These are phyloP conservation scores for Eupithecia tripunctaria DNA, from an alignment of 2,888 invertebrate genomes.

Conservation along the genomic window DNA sequence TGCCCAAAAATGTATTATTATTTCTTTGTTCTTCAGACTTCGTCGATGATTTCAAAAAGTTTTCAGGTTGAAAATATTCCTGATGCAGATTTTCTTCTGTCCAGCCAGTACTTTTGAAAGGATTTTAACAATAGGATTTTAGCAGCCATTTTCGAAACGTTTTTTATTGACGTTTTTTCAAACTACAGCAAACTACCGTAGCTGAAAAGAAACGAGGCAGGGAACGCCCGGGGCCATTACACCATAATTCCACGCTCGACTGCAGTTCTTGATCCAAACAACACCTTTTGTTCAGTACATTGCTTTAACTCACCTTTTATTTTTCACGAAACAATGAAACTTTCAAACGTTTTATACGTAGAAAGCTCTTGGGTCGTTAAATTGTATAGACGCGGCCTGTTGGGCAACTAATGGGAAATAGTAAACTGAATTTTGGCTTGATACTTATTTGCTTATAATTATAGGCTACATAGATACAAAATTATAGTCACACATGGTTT, in stretches of 20 bases:
- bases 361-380: conserved; percentile 27
- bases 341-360: conserved; percentile 17
- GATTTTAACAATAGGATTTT: background rate
- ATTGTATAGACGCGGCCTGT: background rate
- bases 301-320: conserved; percentile 34
- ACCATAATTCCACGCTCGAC: conserved; percentile 31
- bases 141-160: background rate
- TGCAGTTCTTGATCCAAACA: conserved; percentile 29
- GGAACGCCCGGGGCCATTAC: conserved; percentile 16
- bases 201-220: conserved; percentile 5
- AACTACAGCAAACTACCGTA: background rate
- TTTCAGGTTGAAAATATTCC: too few species aligned
- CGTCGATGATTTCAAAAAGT: too few species aligned
- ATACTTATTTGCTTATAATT: background rate
- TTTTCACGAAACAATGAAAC: conserved; percentile 39
- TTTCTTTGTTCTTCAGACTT: too few species aligned
- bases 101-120: background rate
- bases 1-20: too few species aligned
- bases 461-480: too few species aligned
- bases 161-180: background rate
- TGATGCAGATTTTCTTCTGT: too few species aligned
- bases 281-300: conserved; percentile 38
- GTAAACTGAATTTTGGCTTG: background rate
- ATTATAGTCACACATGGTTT: too few species aligned
- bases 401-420: background rate